These are phyloP conservation scores for Ennomos erosarius DNA, from an alignment of 2,888 invertebrate species.

Conservation along the genomic window DNA sequence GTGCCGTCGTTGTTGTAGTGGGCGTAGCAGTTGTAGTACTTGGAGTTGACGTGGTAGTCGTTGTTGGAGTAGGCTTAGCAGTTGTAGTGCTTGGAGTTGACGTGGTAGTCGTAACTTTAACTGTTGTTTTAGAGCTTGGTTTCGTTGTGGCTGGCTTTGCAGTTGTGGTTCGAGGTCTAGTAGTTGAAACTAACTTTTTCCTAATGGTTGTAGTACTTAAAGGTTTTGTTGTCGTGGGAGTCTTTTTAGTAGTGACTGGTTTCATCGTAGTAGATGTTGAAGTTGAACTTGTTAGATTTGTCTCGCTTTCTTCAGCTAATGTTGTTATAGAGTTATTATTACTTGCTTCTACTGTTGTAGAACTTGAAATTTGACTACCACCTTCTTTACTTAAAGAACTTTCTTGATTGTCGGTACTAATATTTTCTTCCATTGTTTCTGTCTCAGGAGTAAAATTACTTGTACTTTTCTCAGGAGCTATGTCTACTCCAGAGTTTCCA, in stretches of 20 bases:
- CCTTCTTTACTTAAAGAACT: conserved; percentile 68
- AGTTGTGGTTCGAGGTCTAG: conserved; percentile 38
- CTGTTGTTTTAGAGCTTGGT: conserved; percentile 29
- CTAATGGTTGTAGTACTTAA: conserved; percentile 40
- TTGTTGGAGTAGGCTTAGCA: conserved; percentile 41
- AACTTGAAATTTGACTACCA: conserved; percentile 51
- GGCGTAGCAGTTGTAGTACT: conserved; percentile 43
- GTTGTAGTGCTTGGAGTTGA: conserved; percentile 39
- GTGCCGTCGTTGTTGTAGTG: conserved; percentile 36
- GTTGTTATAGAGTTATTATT: conserved; percentile 36
- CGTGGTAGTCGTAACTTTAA: conserved; percentile 41
- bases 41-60: conserved; percentile 40
- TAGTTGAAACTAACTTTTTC: conserved; percentile 41
- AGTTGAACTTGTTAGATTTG: conserved; percentile 27
- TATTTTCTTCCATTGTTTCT: conserved; percentile 67
- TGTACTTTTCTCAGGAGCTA: conserved; percentile 82
- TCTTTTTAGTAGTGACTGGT: conserved; percentile 29
- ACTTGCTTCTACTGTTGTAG: conserved; percentile 45
- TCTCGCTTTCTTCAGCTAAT: conserved; percentile 30
- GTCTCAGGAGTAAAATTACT: conserved; percentile 73
- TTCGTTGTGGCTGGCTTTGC: conserved; percentile 36
- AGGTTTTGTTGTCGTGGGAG: conserved; percentile 30
- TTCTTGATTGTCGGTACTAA: conserved; percentile 50
- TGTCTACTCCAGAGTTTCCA: conserved; percentile 88
- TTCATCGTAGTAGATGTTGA: conserved; percentile 27